Evolutionary conservation across 2,797 vertebrate species (phyloP), one percentile per base, ranked within the genome.

Genomic region (Acipenser transmontanus): DNA sequence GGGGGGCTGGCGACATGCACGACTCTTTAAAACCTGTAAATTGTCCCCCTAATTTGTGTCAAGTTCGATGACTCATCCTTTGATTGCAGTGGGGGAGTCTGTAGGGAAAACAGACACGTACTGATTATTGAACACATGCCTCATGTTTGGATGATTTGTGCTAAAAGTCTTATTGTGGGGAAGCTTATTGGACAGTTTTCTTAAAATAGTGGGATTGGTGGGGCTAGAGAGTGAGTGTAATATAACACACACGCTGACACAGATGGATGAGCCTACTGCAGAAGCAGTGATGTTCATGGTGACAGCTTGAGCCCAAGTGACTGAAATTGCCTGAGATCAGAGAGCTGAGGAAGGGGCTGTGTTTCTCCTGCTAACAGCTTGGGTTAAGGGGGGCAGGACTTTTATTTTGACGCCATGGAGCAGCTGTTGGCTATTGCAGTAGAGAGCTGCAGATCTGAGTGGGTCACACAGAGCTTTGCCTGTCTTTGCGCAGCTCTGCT

Each of bases 351-450:
- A 13, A 69, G 73, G 71, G 61, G 4, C 2, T 10, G 34, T 20
- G 20, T 11, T 12, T 20, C 7, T 62, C 11, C 34, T 48, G 8
- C 61, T 8, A 47, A 8, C 48, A 7, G 8, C 5, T 1, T 12
- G 4, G 34, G 61, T 7, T 48, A 4, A 8, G 34, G 17, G 11
- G 62, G 67, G 9, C 50, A 4, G 8, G 85, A 83, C 88, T 89
- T 74, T 79, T 91, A 88, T 88, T 89, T 88, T 91, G 89, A 89
- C 88, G 79, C 74, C 80, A 69, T 70, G 72, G 59, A 80, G 84
- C 81, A 82, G 83, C 82, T 80, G 81, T 79, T 74, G 78, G 80
- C 77, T 74, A 78, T 67, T 72, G 81, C 81, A 81, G 87, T 86
- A 84, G 77, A 82, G 81, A 85, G 71, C 79, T 77, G 81, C 81